Evolutionary conservation across 2,113 vertebrate genomes (phyloP).

Genomic region (Hippocampus zosterae): DNA sequence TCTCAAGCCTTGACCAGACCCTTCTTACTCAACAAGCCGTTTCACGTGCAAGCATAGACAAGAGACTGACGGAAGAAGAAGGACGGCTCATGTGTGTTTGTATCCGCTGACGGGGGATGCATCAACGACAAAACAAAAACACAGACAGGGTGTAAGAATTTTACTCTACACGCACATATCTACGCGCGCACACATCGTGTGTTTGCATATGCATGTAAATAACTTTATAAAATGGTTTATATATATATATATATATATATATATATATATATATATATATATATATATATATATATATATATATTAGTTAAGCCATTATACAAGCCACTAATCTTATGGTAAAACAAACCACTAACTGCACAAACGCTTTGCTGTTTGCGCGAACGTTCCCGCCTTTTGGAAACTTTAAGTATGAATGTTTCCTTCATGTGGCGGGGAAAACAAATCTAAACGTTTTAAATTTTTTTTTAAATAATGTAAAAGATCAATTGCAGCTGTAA

Average conservation of each 20-base stretch:
- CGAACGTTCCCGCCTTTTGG: conserved; percentile 53
- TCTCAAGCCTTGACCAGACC: conserved; percentile 46
- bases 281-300: conserved; percentile 72
- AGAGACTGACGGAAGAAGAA: conserved; percentile 41
- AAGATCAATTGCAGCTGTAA: conserved; percentile 51
- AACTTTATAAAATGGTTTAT: conserved; percentile 61
- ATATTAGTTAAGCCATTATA: conserved; percentile 70
- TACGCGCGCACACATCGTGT: conserved; percentile 69
- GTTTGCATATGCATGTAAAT: conserved; percentile 74
- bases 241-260: conserved; percentile 70
- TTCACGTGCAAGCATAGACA: conserved; percentile 7
- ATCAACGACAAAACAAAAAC: conserved; percentile 50
- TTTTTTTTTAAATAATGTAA: conserved; percentile 42
- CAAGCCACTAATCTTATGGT: conserved; percentile 76
- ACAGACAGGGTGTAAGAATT: conserved; percentile 72
- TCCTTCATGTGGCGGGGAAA: conserved; percentile 52
- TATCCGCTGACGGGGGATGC: conserved; percentile 15
- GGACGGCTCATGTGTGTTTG: conserved; percentile 24
- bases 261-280: conserved; percentile 66
- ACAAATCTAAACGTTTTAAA: conserved; percentile 18
- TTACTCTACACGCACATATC: conserved; percentile 71
- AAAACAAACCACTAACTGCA: conserved; percentile 79
- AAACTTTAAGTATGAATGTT: conserved; percentile 65
- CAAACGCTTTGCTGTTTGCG: conserved; percentile 67
- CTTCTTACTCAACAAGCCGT: neutral